Evolutionary conservation across 92 coral and sea anemone species (phyloP), one percentile per base, ranked within the genome.

Genomic region (Palythoa caribaeorum): DNA sequence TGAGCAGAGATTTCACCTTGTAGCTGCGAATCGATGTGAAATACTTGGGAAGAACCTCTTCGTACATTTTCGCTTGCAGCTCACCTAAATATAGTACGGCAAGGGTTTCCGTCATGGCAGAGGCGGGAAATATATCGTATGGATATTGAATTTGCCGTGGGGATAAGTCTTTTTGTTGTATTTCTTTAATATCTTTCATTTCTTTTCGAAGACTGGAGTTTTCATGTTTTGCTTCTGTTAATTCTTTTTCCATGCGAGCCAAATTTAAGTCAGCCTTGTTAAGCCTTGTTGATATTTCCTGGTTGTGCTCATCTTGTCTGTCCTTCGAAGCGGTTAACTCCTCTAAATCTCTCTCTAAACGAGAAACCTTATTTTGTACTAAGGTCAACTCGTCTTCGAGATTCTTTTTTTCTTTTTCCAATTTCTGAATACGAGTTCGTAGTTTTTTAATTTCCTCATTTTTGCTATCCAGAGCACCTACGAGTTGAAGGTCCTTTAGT

Each of bases 221-320:
- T 83, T 90, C 92, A 3, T 71, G 48, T 54, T 90, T 90, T 20
- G 93, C 62, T 38, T 88, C 71, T 7, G 39, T 88, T 19, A 80
- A 70, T 2, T 86, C 93, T 47, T 87, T 90, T 66, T 60, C 84
- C 8, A 90, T 47, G 19, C 54, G 76, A 13, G 69, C 12, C 73
- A 72, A 17, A 0, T 39, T 59, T 2, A 16, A 48, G 7, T 80
- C 76, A 2, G 76, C 62, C 13, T 71, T 57, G 38, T 28, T 36
- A 15, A 90, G 65, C 78, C 68, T 74, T 17, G 70, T 69, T 35
- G 55, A 75, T 0, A 80, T 71, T 37, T 71, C 50, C 16, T 16
- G 10, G 77, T 86, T 86, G 19, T 79, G 78, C 51, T 86, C 78
- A 1, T 86, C 84, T 47, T 86, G 90, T 14, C 20, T 50, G 2